Base-by-base conservation (phyloP, 1,140 invertebrate genomes). In the Aphelinus certus region DNA sequence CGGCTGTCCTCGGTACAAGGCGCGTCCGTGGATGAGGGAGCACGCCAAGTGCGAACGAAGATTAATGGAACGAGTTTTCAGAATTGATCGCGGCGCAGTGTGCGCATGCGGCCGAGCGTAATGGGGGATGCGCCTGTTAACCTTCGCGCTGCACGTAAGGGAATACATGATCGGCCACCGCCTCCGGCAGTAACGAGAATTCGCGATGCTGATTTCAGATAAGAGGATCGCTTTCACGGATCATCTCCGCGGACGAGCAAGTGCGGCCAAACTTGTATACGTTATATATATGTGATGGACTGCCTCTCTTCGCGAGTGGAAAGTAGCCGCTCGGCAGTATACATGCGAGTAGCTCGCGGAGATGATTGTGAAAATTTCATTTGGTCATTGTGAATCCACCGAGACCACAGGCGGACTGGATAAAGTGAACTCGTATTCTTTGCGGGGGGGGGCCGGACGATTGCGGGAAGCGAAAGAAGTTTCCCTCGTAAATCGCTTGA, bases 51-150 rank as follows among this genome's bases (percentile, higher is more conserved):
- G 48, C 46, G 49, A 61, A 53, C 58, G 68, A 63, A 71, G 69
- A 71, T 62, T 71, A 71, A 71, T 71, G 69, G 51, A 63, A 56
- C 60, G 66, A 53, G 53, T 6, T 53, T 4, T 2, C 10, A 55
- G 49, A 4, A 3, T 26, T 42, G 49, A 55, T 66, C 42, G 53
- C 55, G 43, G 9, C 7, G 4, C 26, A 55, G 51, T 67, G 45
- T 56, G 51, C 65, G 5, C 7, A n/a, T 53, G 2, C 7, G 48
- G 63, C 2, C 7, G 2, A 10, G 7, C 43, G 65, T 4, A n/a
- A 56, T 26, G 43, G 4, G 64, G 42, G 42, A 69, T 58, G 45
- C 46, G n/a, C 43, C 7, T 7, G 45, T 69, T 58, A 69, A 60
- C 55, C 56, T 46, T 57, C 46, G 56, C 55, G 64, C 7, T 3